Base-by-base conservation (phyloP, 1,140 invertebrate genomes). In the Cotesia glomerata region DNA sequence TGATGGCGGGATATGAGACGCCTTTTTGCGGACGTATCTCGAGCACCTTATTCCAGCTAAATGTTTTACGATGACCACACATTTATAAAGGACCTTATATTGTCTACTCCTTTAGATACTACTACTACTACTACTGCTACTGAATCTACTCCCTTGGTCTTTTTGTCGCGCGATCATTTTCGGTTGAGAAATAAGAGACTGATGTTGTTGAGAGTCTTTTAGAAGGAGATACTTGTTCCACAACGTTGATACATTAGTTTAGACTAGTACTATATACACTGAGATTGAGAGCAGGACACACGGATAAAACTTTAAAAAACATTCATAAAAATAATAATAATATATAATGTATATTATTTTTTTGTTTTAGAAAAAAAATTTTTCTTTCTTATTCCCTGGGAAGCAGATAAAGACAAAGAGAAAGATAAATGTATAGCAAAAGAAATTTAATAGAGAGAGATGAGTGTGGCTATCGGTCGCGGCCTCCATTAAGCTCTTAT, bases 401-500 rank as follows among this genome's bases (percentile, higher is more conserved):
- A 11, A 56, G 36, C 59, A 63, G 34, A 11, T 13, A 9, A 62
- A 71, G 69, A 73, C 65, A 56, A 73, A 67, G 74, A 66, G 51
- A 73, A 63, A 67, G 56, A 72, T 56, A 71, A 39, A 66, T 26
- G 36, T 34, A 34, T 14, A 58, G n/a, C 49, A 36, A 39, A 34
- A 63, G 56, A 66, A 54, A 51, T 64, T 58, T 35, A 18, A 58
- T 16, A 68, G 8, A 69, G 13, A 49, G 65, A 26, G 49, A 66
- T 16, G 61, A 73, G 66, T 58, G 67, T 68, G 69, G 71, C 81
- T 81, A 83, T 83, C 81, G 81, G 79, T 76, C 73, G 79, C 75
- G 81, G 80, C 77, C 82, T 69, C 84, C 84, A 86, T 86, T 86
- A 86, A 84, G 84, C 82, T 82, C 82, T 86, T 86, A 86, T 86